phyloP scores from a whole-genome alignment of 2,888 invertebrate genomes.

The Abrostola triplasia region DNA sequence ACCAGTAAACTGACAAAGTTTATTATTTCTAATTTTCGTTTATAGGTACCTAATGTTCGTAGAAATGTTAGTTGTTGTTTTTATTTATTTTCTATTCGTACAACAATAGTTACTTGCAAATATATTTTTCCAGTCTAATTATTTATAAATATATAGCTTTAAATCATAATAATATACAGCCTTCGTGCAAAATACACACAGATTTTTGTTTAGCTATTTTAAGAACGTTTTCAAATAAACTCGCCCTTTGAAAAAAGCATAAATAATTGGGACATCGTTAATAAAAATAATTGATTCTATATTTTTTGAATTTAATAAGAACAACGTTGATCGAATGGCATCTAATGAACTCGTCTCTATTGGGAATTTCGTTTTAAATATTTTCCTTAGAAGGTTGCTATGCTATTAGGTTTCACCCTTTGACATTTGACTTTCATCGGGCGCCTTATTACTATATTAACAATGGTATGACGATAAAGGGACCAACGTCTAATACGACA shows the following conservation, averaged over 20 bases:
- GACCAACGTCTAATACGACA: slow-evolving; percentile 10
- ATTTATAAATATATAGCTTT: too few relatives aligned
- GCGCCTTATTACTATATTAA: slow-evolving; percentile 37
- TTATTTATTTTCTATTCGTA: too few relatives aligned
- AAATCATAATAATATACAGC: too few relatives aligned
- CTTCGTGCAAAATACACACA: too few relatives aligned
- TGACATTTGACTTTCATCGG: slow-evolving; percentile 32
- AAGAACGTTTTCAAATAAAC: neutral
- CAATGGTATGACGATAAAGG: slow-evolving; percentile 27
- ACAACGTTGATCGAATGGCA: neutral
- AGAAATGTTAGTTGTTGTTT: too few relatives aligned
- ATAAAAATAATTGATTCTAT: neutral
- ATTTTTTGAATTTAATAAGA: slow-evolving; percentile 5
- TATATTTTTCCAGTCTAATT: too few relatives aligned
- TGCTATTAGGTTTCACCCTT: slow-evolving; percentile 22
- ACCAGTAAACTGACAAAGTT: too few relatives aligned
- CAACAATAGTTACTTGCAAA: too few relatives aligned
- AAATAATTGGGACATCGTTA: slow-evolving; percentile 1
- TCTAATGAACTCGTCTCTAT: neutral
- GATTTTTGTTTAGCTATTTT: neutral
- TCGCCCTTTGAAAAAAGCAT: neutral
- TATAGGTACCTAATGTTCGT: too few relatives aligned
- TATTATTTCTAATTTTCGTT: too few relatives aligned
- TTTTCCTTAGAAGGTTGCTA: slow-evolving; percentile 10
- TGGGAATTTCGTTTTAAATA: slow-evolving; percentile 9